Conservation (phyloP, 1,140 invertebrate genomes). For the Aethina tumida region DNA sequence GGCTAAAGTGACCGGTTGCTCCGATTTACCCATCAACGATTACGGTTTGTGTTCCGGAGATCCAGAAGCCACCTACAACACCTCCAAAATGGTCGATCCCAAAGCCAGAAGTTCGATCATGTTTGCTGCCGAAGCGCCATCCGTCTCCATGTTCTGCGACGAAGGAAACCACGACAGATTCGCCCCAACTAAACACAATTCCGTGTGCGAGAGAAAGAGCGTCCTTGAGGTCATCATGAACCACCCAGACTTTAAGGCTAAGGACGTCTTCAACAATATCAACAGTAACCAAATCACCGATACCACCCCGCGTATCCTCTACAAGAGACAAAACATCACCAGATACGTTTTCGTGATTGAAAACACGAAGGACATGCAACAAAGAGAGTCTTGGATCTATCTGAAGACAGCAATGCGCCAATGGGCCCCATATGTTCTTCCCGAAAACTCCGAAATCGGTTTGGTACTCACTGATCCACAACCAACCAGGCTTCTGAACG, state of each 20-base stretch:
- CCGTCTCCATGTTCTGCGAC: conserved; percentile 51
- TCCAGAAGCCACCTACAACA: conserved; percentile 27
- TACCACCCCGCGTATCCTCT: conserved; percentile 36
- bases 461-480: conserved; percentile 37
- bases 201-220: conserved; percentile 48
- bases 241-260: conserved; percentile 45
- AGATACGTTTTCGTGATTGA: conserved; percentile 45
- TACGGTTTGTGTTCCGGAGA: conserved; percentile 37
- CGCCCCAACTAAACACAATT: conserved; percentile 59
- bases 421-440: conserved; percentile 44
- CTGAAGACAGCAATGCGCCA: conserved; percentile 45
- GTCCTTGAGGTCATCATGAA: conserved; percentile 50
- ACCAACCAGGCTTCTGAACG: conserved; percentile 21
- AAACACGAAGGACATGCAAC: conserved; percentile 43
- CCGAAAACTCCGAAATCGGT: conserved; percentile 40
- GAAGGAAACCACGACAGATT: conserved; percentile 47
- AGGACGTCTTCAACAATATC: conserved; percentile 14
- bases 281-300: conserved; percentile 28
- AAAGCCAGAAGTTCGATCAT: conserved; percentile 45
- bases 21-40: conserved; percentile 39
- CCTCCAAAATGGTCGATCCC: conserved; percentile 34
- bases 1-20: conserved; percentile 39
- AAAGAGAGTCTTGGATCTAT: conserved; percentile 49
- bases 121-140: conserved; percentile 39
- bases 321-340: conserved; percentile 39